phyloP scores from a whole-genome alignment of 2,113 vertebrate species.

The Fulica atra region DNA sequence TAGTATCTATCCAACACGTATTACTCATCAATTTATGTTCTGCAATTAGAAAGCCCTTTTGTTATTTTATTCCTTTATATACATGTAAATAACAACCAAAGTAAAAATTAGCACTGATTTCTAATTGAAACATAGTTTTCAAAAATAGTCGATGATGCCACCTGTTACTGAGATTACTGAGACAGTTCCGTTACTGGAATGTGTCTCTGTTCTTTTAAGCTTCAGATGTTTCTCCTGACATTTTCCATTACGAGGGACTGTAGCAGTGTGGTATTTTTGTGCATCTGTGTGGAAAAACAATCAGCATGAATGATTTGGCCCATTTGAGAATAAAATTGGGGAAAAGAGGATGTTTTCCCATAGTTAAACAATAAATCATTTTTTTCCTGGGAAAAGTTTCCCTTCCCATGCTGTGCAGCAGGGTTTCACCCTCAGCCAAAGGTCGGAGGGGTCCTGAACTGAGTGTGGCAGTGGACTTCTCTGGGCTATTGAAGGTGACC shows the following conservation, averaged over 20 bases:
- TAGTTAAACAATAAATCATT: background rate
- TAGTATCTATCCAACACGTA: background rate
- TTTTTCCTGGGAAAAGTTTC: background rate
- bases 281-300: background rate
- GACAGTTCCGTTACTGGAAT: background rate
- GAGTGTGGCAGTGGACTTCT: background rate
- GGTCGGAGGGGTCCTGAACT: background rate
- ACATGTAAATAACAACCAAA: background rate
- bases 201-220: background rate
- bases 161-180: background rate
- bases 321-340: background rate
- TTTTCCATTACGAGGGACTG: background rate
- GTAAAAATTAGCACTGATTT: background rate
- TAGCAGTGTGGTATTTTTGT: background rate
- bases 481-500: background rate
- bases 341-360: background rate
- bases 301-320: background rate
- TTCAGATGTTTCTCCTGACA: background rate
- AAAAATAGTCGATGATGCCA: background rate
- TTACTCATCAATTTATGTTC: background rate
- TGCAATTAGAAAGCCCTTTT: background rate
- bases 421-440: accelerated
- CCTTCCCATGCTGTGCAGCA: background rate
- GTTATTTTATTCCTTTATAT: accelerated
- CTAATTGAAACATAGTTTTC: background rate